Evolutionary conservation across 2,797 vertebrate species (phyloP).

Genomic region (Loris lydekkerianus): DNA sequence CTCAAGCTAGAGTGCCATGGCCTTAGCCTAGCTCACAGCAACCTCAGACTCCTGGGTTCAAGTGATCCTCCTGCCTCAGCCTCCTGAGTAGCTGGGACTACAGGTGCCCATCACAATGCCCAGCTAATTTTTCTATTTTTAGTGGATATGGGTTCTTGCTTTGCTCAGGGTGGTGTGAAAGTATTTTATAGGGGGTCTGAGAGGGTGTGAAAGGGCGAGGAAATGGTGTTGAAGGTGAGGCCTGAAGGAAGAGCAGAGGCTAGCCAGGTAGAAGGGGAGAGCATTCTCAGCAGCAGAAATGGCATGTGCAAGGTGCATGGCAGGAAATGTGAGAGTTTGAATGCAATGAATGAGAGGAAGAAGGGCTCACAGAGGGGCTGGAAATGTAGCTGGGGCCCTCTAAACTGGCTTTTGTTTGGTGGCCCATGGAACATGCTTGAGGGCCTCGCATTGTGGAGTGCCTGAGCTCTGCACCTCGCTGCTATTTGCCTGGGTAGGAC

Average conservation of each 20-base stretch:
- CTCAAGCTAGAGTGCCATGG: too few relatives aligned
- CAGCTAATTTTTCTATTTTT: too few relatives aligned
- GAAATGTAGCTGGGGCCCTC: neutral
- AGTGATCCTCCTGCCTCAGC: too few relatives aligned
- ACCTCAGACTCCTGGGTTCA: too few relatives aligned
- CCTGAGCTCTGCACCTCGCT: too few relatives aligned
- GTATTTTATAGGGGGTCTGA: neutral
- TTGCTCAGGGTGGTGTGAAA: too few relatives aligned
- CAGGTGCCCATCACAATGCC: too few relatives aligned
- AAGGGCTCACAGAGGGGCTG: neutral
- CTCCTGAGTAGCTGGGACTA: too few relatives aligned
- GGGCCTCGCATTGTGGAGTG: too few relatives aligned
- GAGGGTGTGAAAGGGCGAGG: neutral
- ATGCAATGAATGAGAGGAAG: neutral
- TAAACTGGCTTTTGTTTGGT: neutral
- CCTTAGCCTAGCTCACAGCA: too few relatives aligned
- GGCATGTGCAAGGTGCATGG: neutral
- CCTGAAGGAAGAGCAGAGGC: neutral
- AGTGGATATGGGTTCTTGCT: too few relatives aligned
- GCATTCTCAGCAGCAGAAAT: neutral
- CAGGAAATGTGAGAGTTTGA: neutral
- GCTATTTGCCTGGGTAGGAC: rapidly evolving
- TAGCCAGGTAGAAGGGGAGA: neutral
- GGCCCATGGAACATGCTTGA: neutral
- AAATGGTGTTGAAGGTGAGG: neutral